These are phyloP conservation scores for Lasioglossum pauxillum DNA, from an alignment of 2,888 invertebrate genomes.

Conservation along the genomic window DNA sequence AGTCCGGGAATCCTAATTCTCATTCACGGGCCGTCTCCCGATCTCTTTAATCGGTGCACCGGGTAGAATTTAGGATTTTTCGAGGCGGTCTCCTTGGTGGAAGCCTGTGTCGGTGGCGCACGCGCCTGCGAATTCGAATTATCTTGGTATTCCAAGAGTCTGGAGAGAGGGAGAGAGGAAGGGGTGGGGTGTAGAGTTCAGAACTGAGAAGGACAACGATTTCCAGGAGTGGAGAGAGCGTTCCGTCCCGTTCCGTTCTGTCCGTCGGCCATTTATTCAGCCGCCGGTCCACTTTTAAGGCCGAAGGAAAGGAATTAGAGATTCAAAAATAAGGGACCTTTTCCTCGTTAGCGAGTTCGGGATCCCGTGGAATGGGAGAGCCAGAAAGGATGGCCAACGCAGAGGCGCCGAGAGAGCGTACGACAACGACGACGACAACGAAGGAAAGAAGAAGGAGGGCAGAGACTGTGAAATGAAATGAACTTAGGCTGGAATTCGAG, in stretches of 20 bases:
- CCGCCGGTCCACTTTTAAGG: constrained; percentile 9
- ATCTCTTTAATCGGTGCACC: constrained; percentile 74
- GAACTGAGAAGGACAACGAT: constrained; percentile 31
- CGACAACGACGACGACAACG: neutral
- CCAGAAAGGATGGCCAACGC: constrained; percentile 8
- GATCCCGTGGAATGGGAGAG: constrained; percentile 24
- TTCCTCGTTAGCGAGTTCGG: constrained; percentile 67
- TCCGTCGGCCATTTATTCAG: constrained; percentile 46
- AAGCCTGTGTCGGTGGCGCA: constrained; percentile 53
- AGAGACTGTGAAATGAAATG: constrained; percentile 65
- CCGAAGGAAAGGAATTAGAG: constrained; percentile 64
- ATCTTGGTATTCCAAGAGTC: constrained; percentile 31
- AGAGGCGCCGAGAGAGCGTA: neutral
- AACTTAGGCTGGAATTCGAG: constrained; percentile 69
- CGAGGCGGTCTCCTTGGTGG: constrained; percentile 46
- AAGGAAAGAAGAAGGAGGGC: constrained; percentile 3
- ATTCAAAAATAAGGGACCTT: constrained; percentile 69
- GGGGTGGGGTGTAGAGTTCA: neutral
- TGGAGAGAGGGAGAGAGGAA: neutral
- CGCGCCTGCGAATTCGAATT: constrained; percentile 65
- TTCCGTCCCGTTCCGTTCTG: constrained; percentile 35
- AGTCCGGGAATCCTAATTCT: constrained; percentile 60
- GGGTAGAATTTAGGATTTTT: constrained; percentile 74
- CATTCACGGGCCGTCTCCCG: constrained; percentile 69
- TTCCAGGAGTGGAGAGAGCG: constrained; percentile 1